A percentile compares a stretch with the other conserved stretches of the same genome.
Conservation (phyloP, 2,888 invertebrate genomes). For the Neoitamus cyanurus region DNA sequence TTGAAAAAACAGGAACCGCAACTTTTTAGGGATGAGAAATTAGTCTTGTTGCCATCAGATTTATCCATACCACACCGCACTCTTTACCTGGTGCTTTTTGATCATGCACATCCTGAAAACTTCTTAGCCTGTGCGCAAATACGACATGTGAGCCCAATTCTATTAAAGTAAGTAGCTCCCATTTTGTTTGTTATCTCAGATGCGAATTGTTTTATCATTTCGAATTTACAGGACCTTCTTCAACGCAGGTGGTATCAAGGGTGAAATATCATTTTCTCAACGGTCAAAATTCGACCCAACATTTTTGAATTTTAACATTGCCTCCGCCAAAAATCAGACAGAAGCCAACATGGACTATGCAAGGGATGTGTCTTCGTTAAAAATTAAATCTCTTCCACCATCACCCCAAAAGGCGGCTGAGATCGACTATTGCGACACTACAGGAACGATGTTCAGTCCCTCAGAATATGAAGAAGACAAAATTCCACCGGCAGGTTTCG, state of each 20-base stretch:
- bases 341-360: constrained; percentile 80
- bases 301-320: constrained; percentile 78
- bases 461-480: constrained; percentile 69
- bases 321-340: constrained; percentile 73
- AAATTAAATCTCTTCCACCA: constrained; percentile 78
- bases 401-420: constrained; percentile 68
- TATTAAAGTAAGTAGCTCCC: constrained; percentile 74
- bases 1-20: constrained; percentile 66
- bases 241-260: constrained; percentile 82
- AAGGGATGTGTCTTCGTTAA: constrained; percentile 77
- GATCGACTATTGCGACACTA: constrained; percentile 73
- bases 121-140: constrained; percentile 88
- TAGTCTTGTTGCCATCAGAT: constrained; percentile 78
- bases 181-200: constrained; percentile 36
- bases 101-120: constrained; percentile 78
- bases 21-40: constrained; percentile 77
- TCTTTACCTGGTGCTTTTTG: constrained; percentile 84
- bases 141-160: constrained; percentile 73
- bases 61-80: constrained; percentile 80
- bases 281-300: constrained; percentile 87
- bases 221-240: constrained; percentile 73
- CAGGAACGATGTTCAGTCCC: constrained; percentile 84
- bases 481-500: constrained; percentile 78
- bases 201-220: neutral
- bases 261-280: constrained; percentile 81